phyloP scores from a whole-genome alignment of 2,113 vertebrate genomes.

The Cervus canadensis region DNA sequence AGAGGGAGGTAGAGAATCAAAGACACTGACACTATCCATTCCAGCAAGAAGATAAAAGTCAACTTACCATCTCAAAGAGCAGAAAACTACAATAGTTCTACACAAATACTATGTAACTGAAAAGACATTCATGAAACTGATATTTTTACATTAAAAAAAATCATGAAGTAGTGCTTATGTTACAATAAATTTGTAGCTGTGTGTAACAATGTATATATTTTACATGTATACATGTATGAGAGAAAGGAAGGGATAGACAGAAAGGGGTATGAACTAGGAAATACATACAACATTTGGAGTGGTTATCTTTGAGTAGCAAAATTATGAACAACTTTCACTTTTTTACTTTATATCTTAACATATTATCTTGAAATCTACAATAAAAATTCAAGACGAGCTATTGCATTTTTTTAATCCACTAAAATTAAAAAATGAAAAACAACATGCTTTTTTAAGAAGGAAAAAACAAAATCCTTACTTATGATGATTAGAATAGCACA shows the following conservation, averaged over 20 bases:
- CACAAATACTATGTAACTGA: neutral
- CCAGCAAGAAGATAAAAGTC: neutral
- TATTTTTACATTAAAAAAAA: conserved; percentile 4
- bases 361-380: neutral
- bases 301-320: neutral
- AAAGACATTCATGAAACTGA: neutral
- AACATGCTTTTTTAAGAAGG: neutral
- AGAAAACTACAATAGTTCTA: neutral
- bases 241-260: neutral
- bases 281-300: neutral
- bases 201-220: neutral
- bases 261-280: neutral
- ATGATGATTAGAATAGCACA: neutral
- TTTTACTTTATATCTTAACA: conserved; percentile 18
- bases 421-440: neutral
- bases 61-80: neutral
- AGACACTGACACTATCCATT: neutral
- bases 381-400: conserved; percentile 10
- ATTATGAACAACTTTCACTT: conserved; percentile 17
- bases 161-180: neutral
- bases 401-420: neutral
- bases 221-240: neutral
- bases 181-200: neutral
- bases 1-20: conserved; percentile 35
- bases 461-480: neutral